Base-by-base conservation (phyloP, 1,140 invertebrate genomes). In the Diprion similis region DNA sequence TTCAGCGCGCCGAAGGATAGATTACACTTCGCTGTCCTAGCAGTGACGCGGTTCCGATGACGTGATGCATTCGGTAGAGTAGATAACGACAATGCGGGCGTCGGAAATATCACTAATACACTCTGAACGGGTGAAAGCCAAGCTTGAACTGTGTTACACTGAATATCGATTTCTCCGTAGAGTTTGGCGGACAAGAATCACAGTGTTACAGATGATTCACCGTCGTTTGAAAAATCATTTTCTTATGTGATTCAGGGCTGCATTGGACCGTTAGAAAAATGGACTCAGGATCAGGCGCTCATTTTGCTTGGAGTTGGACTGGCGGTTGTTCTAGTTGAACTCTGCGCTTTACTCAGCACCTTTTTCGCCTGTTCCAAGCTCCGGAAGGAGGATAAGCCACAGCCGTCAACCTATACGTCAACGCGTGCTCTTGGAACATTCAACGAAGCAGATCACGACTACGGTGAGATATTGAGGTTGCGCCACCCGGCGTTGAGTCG, bases 241-340 rank as follows among this genome's bases (percentile, higher is more conserved):
- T 37, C 24, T 37, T 6, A 37, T 37, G 24, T 37, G 24, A 89
- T 90, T 18, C 82, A 95, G 91, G 93, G 94, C 15, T 96, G 95
- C 76, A 81, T 94, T 7, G 86, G 87, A 18, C 90, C 90, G 82
- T 86, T 96, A 37, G 93, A 95, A 84, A 89, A 90, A 72, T 96
- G 95, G 94, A 93, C 94, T 73, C 90, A 93, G 66, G 89, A 93
- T 48, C 94, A 96, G 79, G 94, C 94, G 51, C 83, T 94, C 11
- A 88, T 94, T 65, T 91, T 96, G 74, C 86, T 96, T 48, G 86
- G 89, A 4, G 89, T 92, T 45, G 90, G 93, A 8, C 86, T 95
- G 37, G 84, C 91, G 0, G 82, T 94, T 11, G 91, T 93, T 6
- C 78, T 94, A 10, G 89, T 94, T 46, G 93, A 95, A 86, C 90